Base-by-base conservation (phyloP, 2,113 vertebrate species). In the Psittacula cyanocephala region DNA sequence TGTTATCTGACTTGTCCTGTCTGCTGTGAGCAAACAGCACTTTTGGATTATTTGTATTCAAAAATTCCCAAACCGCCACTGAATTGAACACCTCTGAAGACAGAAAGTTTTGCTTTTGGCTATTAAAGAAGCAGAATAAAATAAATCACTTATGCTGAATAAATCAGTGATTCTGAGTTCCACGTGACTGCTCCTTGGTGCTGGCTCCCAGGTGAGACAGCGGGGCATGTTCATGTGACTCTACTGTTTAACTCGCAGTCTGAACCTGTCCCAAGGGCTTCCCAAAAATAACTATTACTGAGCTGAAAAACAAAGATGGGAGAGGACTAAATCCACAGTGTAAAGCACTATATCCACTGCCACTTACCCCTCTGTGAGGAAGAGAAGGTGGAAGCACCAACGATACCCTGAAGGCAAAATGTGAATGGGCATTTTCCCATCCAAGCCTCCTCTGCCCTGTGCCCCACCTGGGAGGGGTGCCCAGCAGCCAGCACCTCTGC, bases 121-220 rank as follows among this genome's bases (percentile, higher is more conserved):
- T 86, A 41, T 57, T 88, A 84, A 68, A 83, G 72, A 24, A 88
- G 47, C 57, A 62, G 52, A 81, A 81, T 82, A 79, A 93, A 95
- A 93, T 71, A 81, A 68, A 83, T 84, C 65, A 65, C 69, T 88
- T 94, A 60, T 83, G 79, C 88, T 81, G 72, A 92, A 92, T 83
- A 88, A 94, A 86, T 96, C 69, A 84, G 22, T 84, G 86, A 78
- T 83, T 78, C 49, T 23, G 92, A 95, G 55, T 86, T 83, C 35
- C 55, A 74, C 6, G 6, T 5, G 2, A 70, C 55, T 5, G 33
- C 60, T 95, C 46, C 33, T 27, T 3, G 0, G 35, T 7, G 31
- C 16, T 82, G 67, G 68, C 91, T 91, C 52, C 60, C 35, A 75
- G 75, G 29, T 86, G 85, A 88, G 75, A 35, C 20, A 39, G 63